Evolutionary conservation across 1,140 invertebrate species (phyloP).

Genomic region (Carposina sasakii): DNA sequence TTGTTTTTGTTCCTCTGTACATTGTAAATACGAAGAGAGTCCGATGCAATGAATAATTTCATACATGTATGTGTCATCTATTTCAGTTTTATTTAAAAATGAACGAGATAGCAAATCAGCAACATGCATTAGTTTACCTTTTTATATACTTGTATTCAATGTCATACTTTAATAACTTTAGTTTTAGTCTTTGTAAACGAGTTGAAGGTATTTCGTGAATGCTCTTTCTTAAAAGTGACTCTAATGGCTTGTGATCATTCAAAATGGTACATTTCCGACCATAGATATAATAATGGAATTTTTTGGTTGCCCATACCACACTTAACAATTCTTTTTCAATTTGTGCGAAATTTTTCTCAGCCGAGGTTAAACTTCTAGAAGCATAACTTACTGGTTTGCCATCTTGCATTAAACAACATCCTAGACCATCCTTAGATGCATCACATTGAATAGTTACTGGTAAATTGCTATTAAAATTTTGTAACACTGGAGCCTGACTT

Average conservation of each 20-base stretch:
- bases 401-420: constrained; percentile 37
- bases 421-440: constrained; percentile 38
- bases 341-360: constrained; percentile 46
- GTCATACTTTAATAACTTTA: constrained; percentile 47
- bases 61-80: too few species aligned
- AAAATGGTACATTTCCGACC: constrained; percentile 20
- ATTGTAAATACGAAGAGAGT: too few species aligned
- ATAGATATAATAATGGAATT: constrained; percentile 57
- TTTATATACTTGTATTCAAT: constrained; percentile 26
- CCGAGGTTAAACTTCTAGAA: constrained; percentile 35
- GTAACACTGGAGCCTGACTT: constrained; percentile 9
- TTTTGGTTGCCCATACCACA: too few species aligned
- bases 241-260: constrained; percentile 25
- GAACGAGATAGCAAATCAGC: constrained; percentile 31
- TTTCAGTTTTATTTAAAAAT: too few species aligned
- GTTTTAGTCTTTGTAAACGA: constrained; percentile 51
- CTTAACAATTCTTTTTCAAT: constrained; percentile 60
- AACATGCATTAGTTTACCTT: constrained; percentile 28
- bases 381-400: constrained; percentile 57
- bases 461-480: constrained; percentile 29
- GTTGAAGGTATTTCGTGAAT: constrained; percentile 26
- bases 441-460: constrained; percentile 21
- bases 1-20: constrained; percentile 13
- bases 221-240: constrained; percentile 28
- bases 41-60: too few species aligned